Percentiles rank a stretch among this genome's conserved stretches.
These are phyloP conservation scores for Hypena proboscidalis DNA, from an alignment of 2,888 invertebrate genomes.

Conservation along the genomic window DNA sequence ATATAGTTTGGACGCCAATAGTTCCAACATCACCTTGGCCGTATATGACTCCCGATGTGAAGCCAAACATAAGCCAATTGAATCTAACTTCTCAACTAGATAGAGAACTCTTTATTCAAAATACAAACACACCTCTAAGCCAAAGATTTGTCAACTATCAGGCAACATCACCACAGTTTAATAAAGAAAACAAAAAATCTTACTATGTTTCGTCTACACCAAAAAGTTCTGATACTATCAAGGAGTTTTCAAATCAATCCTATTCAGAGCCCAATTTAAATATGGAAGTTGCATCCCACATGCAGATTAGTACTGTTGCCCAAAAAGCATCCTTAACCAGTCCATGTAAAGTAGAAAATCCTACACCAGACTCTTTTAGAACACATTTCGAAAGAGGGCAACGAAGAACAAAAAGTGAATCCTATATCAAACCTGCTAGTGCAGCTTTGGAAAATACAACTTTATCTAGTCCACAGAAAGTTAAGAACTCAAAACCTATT, in stretches of 20 bases:
- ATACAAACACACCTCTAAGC: conserved; percentile 31
- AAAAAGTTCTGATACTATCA: conserved; percentile 5
- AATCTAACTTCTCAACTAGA: conserved; percentile 18
- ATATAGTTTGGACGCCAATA: conserved; percentile 45
- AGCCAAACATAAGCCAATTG: conserved; percentile 13
- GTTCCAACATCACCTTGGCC: conserved; percentile 33
- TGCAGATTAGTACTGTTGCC: neutral
- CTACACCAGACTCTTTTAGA: neutral
- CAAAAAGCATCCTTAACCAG: conserved; percentile 1
- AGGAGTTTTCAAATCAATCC: neutral
- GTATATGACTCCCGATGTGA: conserved; percentile 4
- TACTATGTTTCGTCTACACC: conserved; percentile 17
- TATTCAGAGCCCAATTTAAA: conserved; percentile 19
- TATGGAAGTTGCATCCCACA: neutral
- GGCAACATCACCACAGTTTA: conserved; percentile 7
- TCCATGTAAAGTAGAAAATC: conserved; percentile 14
- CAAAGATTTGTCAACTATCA: conserved; percentile 38
- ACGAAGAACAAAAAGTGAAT: too few species aligned
- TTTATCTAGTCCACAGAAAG: too few species aligned
- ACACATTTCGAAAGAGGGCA: too few species aligned
- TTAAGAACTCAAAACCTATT: too few species aligned
- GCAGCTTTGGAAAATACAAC: too few species aligned
- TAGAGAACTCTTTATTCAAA: conserved; percentile 22
- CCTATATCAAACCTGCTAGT: too few species aligned
- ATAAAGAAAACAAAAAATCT: conserved; percentile 11